A percentile compares a stretch with the other conserved stretches of the same genome.
Conservation (phyloP, 2,888 invertebrate species). For the Hemicrepidius hirtus region DNA sequence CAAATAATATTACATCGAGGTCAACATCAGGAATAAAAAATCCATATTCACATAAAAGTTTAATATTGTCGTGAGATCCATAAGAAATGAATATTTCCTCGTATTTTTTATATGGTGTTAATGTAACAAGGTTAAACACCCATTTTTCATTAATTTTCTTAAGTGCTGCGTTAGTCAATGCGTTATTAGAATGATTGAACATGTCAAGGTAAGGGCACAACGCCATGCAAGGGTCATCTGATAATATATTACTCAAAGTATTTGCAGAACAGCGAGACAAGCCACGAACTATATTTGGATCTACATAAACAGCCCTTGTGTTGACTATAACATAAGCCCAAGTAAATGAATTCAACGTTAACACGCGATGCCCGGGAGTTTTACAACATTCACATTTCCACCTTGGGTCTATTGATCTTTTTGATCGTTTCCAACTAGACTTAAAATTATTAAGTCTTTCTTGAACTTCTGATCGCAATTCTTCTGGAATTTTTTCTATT, state of each 20-base stretch:
- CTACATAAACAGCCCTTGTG: constrained; percentile 87
- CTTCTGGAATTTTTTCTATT: constrained; percentile 75
- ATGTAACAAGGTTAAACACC: constrained; percentile 75
- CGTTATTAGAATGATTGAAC: constrained; percentile 86
- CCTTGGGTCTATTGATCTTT: constrained; percentile 70
- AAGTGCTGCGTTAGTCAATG: constrained; percentile 73
- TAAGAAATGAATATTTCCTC: constrained; percentile 92
- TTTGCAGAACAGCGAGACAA: constrained; percentile 63
- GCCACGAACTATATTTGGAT: constrained; percentile 72
- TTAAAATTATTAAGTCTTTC: constrained; percentile 74
- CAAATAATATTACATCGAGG: constrained; percentile 80
- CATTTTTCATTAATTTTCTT: constrained; percentile 63
- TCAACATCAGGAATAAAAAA: constrained; percentile 83
- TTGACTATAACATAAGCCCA: constrained; percentile 92
- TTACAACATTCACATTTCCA: constrained; percentile 71
- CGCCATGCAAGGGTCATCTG: constrained; percentile 80
- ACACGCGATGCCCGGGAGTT: constrained; percentile 70
- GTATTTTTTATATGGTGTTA: constrained; percentile 75
- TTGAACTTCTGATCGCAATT: constrained; percentile 74
- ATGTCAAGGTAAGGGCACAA: constrained; percentile 92
- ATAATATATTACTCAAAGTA: constrained; percentile 68
- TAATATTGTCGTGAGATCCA: constrained; percentile 86
- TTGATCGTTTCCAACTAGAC: constrained; percentile 69
- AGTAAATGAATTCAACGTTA: constrained; percentile 77
- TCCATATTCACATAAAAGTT: constrained; percentile 91